Percentiles rank a stretch among this genome's conserved stretches.
Conservation (phyloP, 2,797 vertebrate species). For the Scolopax bukidnonensis region DNA sequence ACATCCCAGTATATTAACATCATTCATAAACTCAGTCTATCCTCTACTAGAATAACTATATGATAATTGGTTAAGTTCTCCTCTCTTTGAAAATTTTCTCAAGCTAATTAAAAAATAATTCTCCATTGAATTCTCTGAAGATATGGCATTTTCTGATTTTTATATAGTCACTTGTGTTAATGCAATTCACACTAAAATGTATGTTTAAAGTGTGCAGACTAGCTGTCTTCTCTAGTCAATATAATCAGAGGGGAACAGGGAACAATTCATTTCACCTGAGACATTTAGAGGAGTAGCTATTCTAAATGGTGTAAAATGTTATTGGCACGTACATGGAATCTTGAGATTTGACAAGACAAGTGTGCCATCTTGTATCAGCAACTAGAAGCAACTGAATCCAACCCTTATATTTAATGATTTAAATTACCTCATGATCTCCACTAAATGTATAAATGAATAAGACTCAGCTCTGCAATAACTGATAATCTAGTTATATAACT, state of each 20-base stretch:
- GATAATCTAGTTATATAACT: neutral
- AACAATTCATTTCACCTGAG: neutral
- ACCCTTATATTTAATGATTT: neutral
- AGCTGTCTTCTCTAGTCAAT: neutral
- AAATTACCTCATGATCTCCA: neutral
- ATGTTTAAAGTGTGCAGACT: neutral
- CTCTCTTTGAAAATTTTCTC: neutral
- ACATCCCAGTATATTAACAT: rapidly evolving
- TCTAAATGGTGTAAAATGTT: neutral
- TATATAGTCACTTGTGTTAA: neutral
- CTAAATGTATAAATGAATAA: neutral
- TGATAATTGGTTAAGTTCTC: neutral
- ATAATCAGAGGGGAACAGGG: neutral
- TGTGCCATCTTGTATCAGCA: neutral
- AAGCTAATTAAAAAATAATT: neutral
- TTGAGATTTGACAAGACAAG: neutral
- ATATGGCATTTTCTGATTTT: neutral
- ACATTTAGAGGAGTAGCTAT: neutral
- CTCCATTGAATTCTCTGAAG: neutral
- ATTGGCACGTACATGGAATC: neutral
- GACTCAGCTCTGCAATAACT: neutral
- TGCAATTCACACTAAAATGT: neutral
- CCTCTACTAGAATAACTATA: neutral
- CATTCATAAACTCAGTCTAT: neutral
- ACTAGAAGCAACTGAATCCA: neutral